phyloP scores from a whole-genome alignment of 1,140 invertebrate genomes.

The Varroa destructor region DNA sequence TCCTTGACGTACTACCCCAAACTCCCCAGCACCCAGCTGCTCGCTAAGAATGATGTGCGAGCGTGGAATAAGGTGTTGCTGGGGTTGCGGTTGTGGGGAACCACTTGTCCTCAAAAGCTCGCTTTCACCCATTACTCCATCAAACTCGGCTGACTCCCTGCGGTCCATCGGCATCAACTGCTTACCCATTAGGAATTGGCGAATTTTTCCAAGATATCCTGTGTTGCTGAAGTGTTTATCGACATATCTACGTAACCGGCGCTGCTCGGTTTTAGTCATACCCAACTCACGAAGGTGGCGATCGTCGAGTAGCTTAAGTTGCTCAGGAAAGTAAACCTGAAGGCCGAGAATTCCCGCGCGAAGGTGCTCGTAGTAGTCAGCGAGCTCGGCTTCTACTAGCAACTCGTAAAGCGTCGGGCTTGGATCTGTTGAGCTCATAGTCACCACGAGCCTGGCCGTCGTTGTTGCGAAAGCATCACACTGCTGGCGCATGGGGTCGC shows the following conservation, averaged over 20 bases:
- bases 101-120: not conserved
- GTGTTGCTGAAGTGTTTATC: conserved; percentile 76
- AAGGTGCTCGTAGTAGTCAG: conserved; percentile 66
- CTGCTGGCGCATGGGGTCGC: too few species aligned
- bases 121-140: conserved; percentile 1
- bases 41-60: conserved; percentile 87
- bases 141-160: not conserved
- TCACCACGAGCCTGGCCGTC: too few species aligned
- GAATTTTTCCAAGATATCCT: conserved; percentile 79
- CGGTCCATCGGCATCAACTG: conserved; percentile 9
- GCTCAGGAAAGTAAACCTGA: conserved; percentile 56
- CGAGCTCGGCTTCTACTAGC: conserved; percentile 71
- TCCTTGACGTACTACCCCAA: conserved; percentile 92
- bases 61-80: conserved; percentile 83
- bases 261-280: conserved; percentile 86
- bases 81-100: not conserved
- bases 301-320: conserved; percentile 90
- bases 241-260: conserved; percentile 79
- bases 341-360: conserved; percentile 45
- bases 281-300: conserved; percentile 79
- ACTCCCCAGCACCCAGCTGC: conserved; percentile 86
- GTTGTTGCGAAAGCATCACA: too few species aligned
- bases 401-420: conserved; percentile 69
- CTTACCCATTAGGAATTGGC: conserved; percentile 45
- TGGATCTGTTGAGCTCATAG: too few species aligned